These are phyloP conservation scores for Pangasianodon hypophthalmus DNA, from an alignment of 2,113 vertebrate species.

Conservation along the genomic window DNA sequence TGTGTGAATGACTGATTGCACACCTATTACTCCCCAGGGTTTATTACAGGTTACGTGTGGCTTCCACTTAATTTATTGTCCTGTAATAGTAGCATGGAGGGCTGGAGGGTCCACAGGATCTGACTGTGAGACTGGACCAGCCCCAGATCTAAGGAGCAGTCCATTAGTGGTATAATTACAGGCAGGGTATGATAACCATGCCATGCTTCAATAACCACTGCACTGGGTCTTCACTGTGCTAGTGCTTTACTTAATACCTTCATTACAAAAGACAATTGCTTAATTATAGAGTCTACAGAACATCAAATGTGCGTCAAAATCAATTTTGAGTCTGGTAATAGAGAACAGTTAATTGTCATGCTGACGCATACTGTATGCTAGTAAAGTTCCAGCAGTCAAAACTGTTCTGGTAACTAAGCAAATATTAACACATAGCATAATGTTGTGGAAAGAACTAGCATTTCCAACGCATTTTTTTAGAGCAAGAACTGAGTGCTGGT, in stretches of 20 bases:
- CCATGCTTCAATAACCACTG: slow-evolving; percentile 51
- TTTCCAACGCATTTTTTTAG: neutral
- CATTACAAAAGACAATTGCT: slow-evolving; percentile 58
- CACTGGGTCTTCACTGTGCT: slow-evolving; percentile 45
- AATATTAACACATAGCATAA: slow-evolving; percentile 16
- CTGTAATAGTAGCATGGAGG: neutral
- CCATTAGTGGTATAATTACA: slow-evolving; percentile 55
- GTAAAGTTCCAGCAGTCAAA: slow-evolving; percentile 35
- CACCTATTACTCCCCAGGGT: slow-evolving; percentile 33
- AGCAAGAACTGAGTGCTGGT: neutral
- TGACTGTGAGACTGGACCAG: neutral
- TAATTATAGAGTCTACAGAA: slow-evolving; percentile 56
- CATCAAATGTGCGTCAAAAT: slow-evolving; percentile 53
- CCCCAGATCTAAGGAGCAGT: slow-evolving; percentile 32
- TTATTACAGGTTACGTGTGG: slow-evolving; percentile 11
- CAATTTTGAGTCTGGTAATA: slow-evolving; percentile 46
- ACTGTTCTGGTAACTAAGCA: slow-evolving; percentile 15
- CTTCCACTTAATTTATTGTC: slow-evolving; percentile 11
- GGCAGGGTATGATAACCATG: slow-evolving; percentile 47
- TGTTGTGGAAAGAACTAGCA: neutral
- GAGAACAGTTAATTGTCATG: slow-evolving; percentile 42
- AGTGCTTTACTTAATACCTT: slow-evolving; percentile 57
- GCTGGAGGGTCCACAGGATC: neutral
- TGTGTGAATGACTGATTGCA: slow-evolving; percentile 15
- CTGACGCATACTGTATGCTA: slow-evolving; percentile 18